Evolutionary conservation across 2,888 invertebrate species (phyloP).

Genomic region (Mechanitis messenoides): DNA sequence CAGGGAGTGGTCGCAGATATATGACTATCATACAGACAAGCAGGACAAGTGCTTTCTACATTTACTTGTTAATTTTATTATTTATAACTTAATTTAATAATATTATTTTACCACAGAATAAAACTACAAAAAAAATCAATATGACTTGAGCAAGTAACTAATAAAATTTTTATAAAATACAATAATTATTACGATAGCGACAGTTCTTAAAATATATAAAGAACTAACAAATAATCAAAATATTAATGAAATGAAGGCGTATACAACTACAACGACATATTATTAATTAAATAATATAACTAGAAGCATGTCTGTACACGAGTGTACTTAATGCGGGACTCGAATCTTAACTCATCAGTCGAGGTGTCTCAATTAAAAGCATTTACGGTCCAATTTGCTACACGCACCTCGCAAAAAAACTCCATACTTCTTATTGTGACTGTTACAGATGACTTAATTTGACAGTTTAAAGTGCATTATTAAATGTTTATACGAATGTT

Average conservation of each 20-base stretch:
- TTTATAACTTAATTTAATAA: too few relatives aligned
- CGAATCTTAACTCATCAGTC: constrained; percentile 47
- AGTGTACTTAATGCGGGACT: constrained; percentile 43
- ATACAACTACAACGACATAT: too few relatives aligned
- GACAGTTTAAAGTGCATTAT: constrained; percentile 8
- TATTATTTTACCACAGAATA: too few relatives aligned
- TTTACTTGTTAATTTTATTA: too few relatives aligned
- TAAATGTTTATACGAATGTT: too few relatives aligned
- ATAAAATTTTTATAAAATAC: too few relatives aligned
- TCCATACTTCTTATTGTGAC: constrained; percentile 22
- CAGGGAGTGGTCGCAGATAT: constrained; percentile 30
- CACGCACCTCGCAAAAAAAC: constrained; percentile 23
- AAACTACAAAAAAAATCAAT: too few relatives aligned
- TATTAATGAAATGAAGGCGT: too few relatives aligned
- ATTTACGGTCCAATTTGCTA: constrained; percentile 58
- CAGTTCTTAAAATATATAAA: too few relatives aligned
- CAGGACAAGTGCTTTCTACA: neutral
- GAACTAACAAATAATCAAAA: too few relatives aligned
- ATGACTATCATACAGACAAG: constrained; percentile 1
- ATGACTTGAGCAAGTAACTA: too few relatives aligned
- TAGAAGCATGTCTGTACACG: constrained; percentile 29
- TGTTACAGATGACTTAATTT: constrained; percentile 5
- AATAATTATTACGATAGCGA: too few relatives aligned
- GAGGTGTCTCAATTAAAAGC: constrained; percentile 63
- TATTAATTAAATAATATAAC: neutral